Conservation (phyloP, 2,113 vertebrate genomes). For the Phyllostomus hastatus region DNA sequence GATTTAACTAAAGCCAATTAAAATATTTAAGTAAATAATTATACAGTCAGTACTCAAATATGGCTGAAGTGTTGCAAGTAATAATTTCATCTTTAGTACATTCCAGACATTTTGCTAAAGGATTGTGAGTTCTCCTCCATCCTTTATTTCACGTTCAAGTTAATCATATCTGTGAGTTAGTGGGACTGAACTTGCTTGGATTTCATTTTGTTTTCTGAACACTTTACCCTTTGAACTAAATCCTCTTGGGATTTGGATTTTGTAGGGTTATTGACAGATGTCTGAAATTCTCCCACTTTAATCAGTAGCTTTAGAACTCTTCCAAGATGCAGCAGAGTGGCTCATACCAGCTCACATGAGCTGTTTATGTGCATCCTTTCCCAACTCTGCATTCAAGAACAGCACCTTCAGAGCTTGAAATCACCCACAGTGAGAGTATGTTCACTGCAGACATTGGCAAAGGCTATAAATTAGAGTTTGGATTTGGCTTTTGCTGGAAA, state of each 20-base stretch:
- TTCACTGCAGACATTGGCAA: background rate
- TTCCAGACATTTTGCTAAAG: background rate
- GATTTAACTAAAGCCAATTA: background rate
- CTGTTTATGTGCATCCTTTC: background rate
- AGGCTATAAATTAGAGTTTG: background rate
- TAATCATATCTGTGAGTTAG: background rate
- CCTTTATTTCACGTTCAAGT: background rate
- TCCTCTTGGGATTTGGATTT: background rate
- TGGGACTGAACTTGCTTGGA: background rate
- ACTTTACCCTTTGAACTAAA: slow-evolving; percentile 22
- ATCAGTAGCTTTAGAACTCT: background rate
- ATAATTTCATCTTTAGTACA: background rate
- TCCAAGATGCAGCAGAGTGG: background rate
- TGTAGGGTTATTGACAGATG: background rate
- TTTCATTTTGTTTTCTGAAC: slow-evolving; percentile 7
- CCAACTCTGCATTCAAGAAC: too few species aligned
- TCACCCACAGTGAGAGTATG: background rate
- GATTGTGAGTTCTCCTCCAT: background rate
- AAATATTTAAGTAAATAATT: background rate
- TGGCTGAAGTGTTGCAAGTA: background rate
- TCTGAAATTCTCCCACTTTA: slow-evolving; percentile 19
- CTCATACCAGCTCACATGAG: background rate
- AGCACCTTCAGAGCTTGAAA: background rate
- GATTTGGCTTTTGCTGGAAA: background rate
- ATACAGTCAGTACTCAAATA: background rate